Base-by-base conservation (phyloP, 2,888 invertebrate genomes). In the Antitype chi region DNA sequence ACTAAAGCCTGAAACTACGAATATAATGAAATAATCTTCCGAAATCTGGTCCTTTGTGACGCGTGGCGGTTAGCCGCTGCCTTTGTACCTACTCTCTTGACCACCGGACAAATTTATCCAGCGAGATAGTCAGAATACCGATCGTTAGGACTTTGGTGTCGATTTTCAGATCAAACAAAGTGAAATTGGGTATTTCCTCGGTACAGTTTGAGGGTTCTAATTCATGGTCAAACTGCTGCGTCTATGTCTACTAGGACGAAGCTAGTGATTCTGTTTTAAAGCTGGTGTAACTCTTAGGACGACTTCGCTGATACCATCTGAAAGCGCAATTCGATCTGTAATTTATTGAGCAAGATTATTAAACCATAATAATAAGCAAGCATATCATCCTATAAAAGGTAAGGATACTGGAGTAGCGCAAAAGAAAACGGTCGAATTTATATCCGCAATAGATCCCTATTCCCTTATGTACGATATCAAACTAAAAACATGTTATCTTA, bases 41-140 rank as follows among this genome's bases (percentile, higher is more conserved):
- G 49, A 72, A 83, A 80, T 25, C 38, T 82, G 70, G 76, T 84
- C 76, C 76, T 84, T 80, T 80, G 74, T 71, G 57, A 49, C 25
- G 52, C 47, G 20, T 62, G 38, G 59, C 32, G 64, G 71, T 62
- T 28, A 52, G 63, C 52, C 20, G 20, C 32, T 32, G 47, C 62
- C 62, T 63, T 70, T 83, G 74, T 55, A 49, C 49, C 53, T 70
- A 74, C 52, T 69, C 68, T 64, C 47, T 47, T 59, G 57, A 84
- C 74, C 77, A 53, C 55, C 52, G 38, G n/a, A 82, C 53, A 53
- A 55, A 57, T 57, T 59, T n/a, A 53, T 70, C 59, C 25, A 28
- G 28, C 23, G 53, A 53, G 59, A 53, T 66, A 53, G 53, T 43
- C 28, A n/a, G 60, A 55, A 70, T 73, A 69, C 55, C 57, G 47